These are phyloP conservation scores for Dynastes grantii DNA, from an alignment of 2,888 invertebrate genomes.

Conservation along the genomic window DNA sequence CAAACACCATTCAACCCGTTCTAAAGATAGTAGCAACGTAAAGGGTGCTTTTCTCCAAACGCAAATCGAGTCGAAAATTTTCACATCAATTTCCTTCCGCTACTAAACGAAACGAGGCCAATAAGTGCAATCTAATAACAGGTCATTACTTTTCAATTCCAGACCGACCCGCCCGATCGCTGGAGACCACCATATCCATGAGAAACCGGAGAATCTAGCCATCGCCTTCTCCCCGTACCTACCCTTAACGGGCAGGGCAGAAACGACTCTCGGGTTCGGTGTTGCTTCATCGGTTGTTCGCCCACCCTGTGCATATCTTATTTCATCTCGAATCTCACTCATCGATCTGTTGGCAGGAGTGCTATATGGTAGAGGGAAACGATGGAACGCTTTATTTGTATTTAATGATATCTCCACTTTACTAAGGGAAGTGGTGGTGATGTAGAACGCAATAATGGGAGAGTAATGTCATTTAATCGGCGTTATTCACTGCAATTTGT, in stretches of 20 bases:
- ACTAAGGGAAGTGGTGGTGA: background rate
- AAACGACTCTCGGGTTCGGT: no score
- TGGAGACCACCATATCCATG: background rate
- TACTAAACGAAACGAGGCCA: slow-evolving; percentile 13
- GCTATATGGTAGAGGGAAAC: no score
- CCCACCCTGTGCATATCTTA: background rate
- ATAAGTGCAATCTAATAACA: slow-evolving; percentile 40
- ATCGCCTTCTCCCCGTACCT: background rate
- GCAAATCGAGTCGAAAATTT: slow-evolving; percentile 8
- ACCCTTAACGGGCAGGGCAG: no score
- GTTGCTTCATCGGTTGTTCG: no score
- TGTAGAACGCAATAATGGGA: background rate
- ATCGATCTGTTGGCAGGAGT: background rate
- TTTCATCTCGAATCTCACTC: background rate
- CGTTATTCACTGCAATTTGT: background rate
- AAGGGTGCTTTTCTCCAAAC: no score
- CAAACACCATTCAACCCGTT: no score
- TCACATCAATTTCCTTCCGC: slow-evolving; percentile 26
- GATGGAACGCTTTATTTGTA: background rate
- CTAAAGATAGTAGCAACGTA: no score
- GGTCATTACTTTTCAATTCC: slow-evolving; percentile 43
- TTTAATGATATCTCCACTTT: background rate
- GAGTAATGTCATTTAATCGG: background rate
- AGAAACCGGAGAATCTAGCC: background rate
- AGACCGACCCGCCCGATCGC: slow-evolving; percentile 2